Evolutionary conservation across 2,113 vertebrate genomes (phyloP), one percentile per base, ranked within the genome.

Genomic region (Myrmecophaga tridactyla): DNA sequence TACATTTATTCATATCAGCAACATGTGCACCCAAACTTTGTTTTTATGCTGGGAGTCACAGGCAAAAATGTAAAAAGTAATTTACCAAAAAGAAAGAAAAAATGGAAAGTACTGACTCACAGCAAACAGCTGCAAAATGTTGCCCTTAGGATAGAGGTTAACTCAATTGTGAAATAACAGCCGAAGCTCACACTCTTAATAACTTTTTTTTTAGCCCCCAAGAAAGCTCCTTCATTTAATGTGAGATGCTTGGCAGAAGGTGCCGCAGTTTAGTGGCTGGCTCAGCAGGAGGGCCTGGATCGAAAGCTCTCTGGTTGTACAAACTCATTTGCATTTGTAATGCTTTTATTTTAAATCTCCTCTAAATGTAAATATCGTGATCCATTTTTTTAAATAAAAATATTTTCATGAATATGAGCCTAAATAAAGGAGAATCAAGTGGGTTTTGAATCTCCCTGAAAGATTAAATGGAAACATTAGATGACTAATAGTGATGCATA

Each of bases 61-160:
- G 78, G 81, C 78, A 97, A 96, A 97, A 96, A 67, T 76, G 89
- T 92, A 90, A 90, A 96, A 63, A 80, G 76, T 93, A 94, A 97
- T 97, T 96, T 77, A 60, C 85, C 34, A 63, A 97, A 88, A 65
- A 91, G 77, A 90, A 41, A 11, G 48, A 69, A 72, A 76, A 63
- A 81, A 92, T 90, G 89, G 65, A 76, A 87, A 72, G 48, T 43
- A 81, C 36, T 97, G 63, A 96, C 82, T 96, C 78, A 87, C 85
- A 96, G 92, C 65, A 94, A 86, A 95, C 80, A 98, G 93, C 95
- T 97, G 97, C 58, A 96, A 93, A 98, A 96, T 95, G 93, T 63
- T 97, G 91, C 96, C 94, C 75, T 29, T 81, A 92, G 95, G 94
- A 97, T 89, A 86, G 92, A 96, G 89, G 97, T 95, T 97, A 97